These are phyloP conservation scores for Cyanoramphus novaezelandiae DNA, from an alignment of 2,113 vertebrate genomes.

Conservation along the genomic window DNA sequence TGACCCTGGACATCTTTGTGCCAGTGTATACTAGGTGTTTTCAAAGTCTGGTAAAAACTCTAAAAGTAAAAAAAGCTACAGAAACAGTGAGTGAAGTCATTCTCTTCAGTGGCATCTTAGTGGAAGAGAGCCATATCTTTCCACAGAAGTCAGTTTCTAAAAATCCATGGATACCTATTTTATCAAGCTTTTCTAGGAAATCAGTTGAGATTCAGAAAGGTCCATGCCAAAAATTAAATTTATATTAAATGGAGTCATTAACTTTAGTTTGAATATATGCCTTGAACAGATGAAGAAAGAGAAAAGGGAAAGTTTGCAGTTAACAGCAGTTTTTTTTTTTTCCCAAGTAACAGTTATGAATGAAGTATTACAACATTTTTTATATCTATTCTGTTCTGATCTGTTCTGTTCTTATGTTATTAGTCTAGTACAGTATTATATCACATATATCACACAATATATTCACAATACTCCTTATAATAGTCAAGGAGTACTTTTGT, in stretches of 20 bases:
- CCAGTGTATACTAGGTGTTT: neutral
- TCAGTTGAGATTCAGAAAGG: neutral
- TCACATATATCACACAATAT: neutral
- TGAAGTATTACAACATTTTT: neutral
- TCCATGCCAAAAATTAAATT: neutral
- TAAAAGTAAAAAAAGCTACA: neutral
- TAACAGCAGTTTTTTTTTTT: neutral
- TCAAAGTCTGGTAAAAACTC: neutral
- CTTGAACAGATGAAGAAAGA: neutral
- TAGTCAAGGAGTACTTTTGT: neutral
- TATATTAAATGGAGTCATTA: neutral
- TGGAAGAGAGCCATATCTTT: neutral
- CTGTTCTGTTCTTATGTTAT: neutral
- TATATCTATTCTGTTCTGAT: neutral
- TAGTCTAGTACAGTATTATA: neutral
- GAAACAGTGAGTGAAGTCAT: neutral
- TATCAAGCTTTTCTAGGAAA: neutral
- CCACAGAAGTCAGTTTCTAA: neutral
- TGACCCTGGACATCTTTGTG: neutral
- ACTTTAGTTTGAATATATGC: neutral
- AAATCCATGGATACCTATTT: neutral
- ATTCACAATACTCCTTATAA: neutral
- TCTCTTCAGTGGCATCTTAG: neutral
- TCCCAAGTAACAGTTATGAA: neutral
- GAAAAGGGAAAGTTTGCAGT: fast-evolving